Conservation (phyloP, 2,113 vertebrate genomes). For the Haemorhous mexicanus region DNA sequence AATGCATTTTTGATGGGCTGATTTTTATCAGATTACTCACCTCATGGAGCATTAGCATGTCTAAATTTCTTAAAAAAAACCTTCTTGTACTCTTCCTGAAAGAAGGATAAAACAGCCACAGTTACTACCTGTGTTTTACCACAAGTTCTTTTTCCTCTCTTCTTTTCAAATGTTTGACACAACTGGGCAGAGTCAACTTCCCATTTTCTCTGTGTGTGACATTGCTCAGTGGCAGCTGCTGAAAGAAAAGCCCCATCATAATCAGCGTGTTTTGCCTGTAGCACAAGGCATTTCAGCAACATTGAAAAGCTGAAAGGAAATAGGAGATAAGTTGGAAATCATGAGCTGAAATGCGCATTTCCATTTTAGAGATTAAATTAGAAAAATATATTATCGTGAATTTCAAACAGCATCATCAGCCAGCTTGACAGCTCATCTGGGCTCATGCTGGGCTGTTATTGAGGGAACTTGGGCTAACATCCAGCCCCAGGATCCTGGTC, state of each 20-base stretch:
- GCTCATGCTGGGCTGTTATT: neutral
- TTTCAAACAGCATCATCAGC: constrained; percentile 60
- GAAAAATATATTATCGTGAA: constrained; percentile 58
- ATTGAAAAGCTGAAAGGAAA: constrained; percentile 51
- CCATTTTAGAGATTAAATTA: constrained; percentile 62
- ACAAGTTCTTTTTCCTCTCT: neutral
- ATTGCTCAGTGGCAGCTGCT: constrained; percentile 59
- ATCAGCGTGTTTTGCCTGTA: constrained; percentile 68
- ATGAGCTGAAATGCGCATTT: constrained; percentile 46
- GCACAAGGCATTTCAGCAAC: constrained; percentile 68
- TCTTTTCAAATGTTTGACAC: constrained; percentile 33
- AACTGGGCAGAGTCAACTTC: constrained; percentile 41
- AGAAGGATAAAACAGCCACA: neutral
- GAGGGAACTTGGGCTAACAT: neutral
- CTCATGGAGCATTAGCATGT: neutral
- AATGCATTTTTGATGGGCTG: neutral
- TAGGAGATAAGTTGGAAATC: constrained; percentile 53
- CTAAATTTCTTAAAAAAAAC: neutral
- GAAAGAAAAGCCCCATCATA: constrained; percentile 50
- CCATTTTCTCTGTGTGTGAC: constrained; percentile 43
- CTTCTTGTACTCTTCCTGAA: neutral
- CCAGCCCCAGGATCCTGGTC: neutral
- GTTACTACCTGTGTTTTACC: neutral
- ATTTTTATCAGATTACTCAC: neutral
- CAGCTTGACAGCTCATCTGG: constrained; percentile 56